A percentile compares a stretch with the other conserved stretches of the same genome.
Conservation (phyloP, 2,888 invertebrate genomes). For the Drosophila kambysellisi region DNA sequence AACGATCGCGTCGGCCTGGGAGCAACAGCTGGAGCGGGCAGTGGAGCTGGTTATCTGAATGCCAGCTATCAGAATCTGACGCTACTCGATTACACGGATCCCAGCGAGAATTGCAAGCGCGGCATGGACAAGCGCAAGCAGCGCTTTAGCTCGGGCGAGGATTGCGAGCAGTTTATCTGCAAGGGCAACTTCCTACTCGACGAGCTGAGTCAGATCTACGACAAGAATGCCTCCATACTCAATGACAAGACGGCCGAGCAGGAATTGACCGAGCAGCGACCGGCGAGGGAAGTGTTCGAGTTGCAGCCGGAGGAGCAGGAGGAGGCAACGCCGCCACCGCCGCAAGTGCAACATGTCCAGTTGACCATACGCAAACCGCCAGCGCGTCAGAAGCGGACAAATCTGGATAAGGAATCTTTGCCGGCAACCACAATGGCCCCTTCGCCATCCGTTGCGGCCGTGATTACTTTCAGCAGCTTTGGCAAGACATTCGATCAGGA, state of each 20-base stretch:
- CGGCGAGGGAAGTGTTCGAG: background rate
- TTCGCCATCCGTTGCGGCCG: constrained; percentile 18
- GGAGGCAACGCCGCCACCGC: constrained; percentile 7
- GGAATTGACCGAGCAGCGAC: constrained; percentile 12
- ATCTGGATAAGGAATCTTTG: constrained; percentile 1
- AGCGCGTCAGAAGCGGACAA: constrained; percentile 62
- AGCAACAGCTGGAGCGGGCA: constrained; percentile 1
- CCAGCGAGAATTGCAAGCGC: constrained; percentile 51
- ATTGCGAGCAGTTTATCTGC: constrained; percentile 80
- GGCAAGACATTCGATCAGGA: constrained; percentile 84
- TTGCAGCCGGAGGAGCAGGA: constrained; percentile 5
- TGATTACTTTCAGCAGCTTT: constrained; percentile 59
- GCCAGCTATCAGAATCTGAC: constrained; percentile 88
- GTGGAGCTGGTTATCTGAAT: constrained; percentile 84
- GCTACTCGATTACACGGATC: constrained; percentile 86
- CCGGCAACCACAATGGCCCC: background rate
- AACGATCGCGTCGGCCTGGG: constrained; percentile 56
- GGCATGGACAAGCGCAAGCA: constrained; percentile 62
- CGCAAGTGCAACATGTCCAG: constrained; percentile 79
- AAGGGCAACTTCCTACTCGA: constrained; percentile 85
- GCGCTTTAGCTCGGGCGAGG: constrained; percentile 43
- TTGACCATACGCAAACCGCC: constrained; percentile 80
- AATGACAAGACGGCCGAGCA: constrained; percentile 85
- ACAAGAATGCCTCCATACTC: constrained; percentile 87
- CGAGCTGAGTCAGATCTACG: constrained; percentile 86